A percentile compares a stretch with the other conserved stretches of the same genome.
Conservation (phyloP, 2,888 invertebrate species). For the Athripsodes cinereus region DNA sequence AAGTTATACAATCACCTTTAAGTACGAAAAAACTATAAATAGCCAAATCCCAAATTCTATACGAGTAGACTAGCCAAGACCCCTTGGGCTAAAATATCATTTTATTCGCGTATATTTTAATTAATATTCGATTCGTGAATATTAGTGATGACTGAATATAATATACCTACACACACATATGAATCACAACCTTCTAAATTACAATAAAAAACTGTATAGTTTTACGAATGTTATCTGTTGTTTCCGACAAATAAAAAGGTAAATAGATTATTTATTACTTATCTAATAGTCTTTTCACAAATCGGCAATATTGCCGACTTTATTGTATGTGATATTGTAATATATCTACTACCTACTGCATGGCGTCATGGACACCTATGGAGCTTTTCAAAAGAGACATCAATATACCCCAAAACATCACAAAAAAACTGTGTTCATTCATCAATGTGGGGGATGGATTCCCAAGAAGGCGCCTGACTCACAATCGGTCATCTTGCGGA, state of each 20-base stretch:
- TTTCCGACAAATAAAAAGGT: no score
- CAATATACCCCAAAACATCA: background rate
- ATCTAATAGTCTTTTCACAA: background rate
- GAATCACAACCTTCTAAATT: no score
- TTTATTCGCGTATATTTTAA: no score
- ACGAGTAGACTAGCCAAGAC: no score
- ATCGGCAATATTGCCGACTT: background rate
- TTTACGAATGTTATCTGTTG: background rate
- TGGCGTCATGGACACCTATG: background rate
- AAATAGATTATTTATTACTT: background rate
- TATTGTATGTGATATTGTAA: background rate
- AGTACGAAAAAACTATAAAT: no score
- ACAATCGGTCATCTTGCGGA: background rate
- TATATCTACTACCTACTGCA: background rate
- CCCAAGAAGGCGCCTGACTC: constrained; percentile 3
- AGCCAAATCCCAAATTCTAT: no score
- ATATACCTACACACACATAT: no score
- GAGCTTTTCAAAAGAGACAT: background rate
- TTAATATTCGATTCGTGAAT: no score
- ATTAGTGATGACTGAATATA: no score
- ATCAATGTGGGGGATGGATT: background rate
- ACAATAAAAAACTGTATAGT: no score
- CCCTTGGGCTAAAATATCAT: no score
- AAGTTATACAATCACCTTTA: no score
- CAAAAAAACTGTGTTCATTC: background rate